Evolutionary conservation across 2,797 vertebrate species (phyloP), one percentile per base, ranked within the genome.

Genomic region (Pseudochirops cupreus): DNA sequence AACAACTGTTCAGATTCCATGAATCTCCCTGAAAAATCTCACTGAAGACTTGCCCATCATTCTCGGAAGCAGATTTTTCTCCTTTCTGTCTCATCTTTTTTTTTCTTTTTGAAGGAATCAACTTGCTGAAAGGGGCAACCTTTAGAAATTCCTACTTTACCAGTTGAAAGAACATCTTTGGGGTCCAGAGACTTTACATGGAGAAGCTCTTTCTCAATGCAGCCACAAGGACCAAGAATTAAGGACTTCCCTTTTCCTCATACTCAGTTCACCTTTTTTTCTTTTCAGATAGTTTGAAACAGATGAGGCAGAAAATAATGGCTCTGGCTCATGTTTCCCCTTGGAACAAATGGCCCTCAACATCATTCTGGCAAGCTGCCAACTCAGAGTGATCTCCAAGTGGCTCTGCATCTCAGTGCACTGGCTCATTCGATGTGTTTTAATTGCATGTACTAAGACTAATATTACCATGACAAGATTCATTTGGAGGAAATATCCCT

Each of bases 401-500:
- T 24, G 74, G 7, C 5, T 55, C 39, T 6, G 10, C 39, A 21
- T n/a, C 56, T 11, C 5, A 52, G 91, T 13, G 91, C 92, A 26
- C 29, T 0, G 5, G 2, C 16, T 46, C 58, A 59, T n/a, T 39
- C 0, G 13, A 0, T 0, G 31, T 53, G 3, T 52, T 53, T 57
- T 31, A 16, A 50, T 59, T 57, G 14, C 87, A 74, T 46, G 7
- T 0, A 4, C 0, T 0, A 31, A 62, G 56, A 29, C 56, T 46
- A 46, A 46, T 46, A n/a, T 0, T 0, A 11, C 67, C 82, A 31
- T 11, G 24, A 46, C 24, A 5, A 90, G 56, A 52, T 0, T 0
- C 24, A 53, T 33, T 91, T 29, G 3, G 59, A 93, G 91, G 92
- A 97, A 96, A n/a, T 46, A 53, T 94, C 4, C 18, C 92, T 46